phyloP scores from a whole-genome alignment of 2,888 invertebrate genomes.

The Thumatha senex region DNA sequence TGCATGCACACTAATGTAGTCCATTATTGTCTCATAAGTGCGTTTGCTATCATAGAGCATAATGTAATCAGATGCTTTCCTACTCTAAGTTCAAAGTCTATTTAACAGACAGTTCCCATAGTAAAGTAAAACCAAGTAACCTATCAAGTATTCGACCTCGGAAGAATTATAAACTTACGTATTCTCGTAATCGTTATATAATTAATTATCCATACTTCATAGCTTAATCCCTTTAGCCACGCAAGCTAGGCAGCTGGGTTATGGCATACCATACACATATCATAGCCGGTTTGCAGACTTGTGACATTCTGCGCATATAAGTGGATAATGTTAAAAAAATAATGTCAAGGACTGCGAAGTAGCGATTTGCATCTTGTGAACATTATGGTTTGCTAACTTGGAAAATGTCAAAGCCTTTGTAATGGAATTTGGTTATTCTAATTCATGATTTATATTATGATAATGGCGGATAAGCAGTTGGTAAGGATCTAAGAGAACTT shows the following conservation, averaged over 20 bases:
- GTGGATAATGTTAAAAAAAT: slow-evolving; percentile 49
- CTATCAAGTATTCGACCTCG: slow-evolving; percentile 10
- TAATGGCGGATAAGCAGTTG: not conserved
- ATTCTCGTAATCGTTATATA: slow-evolving; percentile 10
- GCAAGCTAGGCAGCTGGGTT: slow-evolving; percentile 12
- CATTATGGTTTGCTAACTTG: slow-evolving; percentile 40
- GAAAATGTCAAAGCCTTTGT: slow-evolving; percentile 24
- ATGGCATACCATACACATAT: slow-evolving; percentile 1
- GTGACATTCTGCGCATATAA: slow-evolving; percentile 38
- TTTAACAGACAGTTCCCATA: slow-evolving; percentile 8
- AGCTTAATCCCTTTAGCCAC: slow-evolving; percentile 9
- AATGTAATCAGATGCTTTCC: slow-evolving; percentile 7
- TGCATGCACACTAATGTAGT: slow-evolving; percentile 2
- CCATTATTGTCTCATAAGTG: slow-evolving; percentile 1
- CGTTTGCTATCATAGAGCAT: not conserved
- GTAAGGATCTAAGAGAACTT: too few species aligned
- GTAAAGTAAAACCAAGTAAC: slow-evolving; percentile 4
- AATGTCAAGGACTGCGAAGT: slow-evolving; percentile 63
- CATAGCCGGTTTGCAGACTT: slow-evolving; percentile 13
- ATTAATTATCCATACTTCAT: slow-evolving; percentile 13
- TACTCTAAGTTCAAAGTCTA: slow-evolving; percentile 3
- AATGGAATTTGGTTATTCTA: not conserved
- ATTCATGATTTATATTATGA: slow-evolving; percentile 18
- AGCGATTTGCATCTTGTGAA: slow-evolving; percentile 58
- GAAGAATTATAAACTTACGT: slow-evolving; percentile 14